phyloP scores from a whole-genome alignment of 2,797 vertebrate genomes.

The Pagetopsis macropterus region DNA sequence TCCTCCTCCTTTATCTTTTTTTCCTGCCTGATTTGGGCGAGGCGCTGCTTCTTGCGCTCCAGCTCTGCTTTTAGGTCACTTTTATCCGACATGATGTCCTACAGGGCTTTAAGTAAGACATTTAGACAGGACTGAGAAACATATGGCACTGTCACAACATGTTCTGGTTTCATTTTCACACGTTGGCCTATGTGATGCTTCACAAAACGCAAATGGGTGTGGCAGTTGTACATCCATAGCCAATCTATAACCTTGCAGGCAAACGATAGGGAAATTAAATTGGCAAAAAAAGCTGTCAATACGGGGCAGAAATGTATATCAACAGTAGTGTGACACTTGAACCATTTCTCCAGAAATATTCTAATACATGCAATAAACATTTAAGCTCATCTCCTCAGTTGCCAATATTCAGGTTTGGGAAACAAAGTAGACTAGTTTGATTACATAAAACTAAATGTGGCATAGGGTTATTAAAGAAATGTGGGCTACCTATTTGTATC shows the following conservation, averaged over 20 bases:
- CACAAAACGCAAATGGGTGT: conserved; percentile 34
- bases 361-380: not conserved
- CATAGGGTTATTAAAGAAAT: not conserved
- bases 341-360: conserved; percentile 1
- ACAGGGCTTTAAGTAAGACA: conserved; percentile 29
- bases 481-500: conserved; percentile 14
- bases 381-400: not conserved
- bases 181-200: not conserved
- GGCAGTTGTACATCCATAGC: conserved; percentile 6
- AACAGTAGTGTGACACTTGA: not conserved
- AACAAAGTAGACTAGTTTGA: not conserved
- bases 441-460: not conserved
- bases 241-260: not conserved
- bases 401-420: not conserved
- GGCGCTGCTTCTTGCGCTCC: conserved; percentile 97
- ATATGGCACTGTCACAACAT: not conserved
- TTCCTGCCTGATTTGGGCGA: conserved; percentile 98
- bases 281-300: not conserved
- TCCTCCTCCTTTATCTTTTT: conserved; percentile 99
- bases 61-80: conserved; percentile 98
- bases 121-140: conserved; percentile 29
- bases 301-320: not conserved
- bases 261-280: conserved; percentile 1
- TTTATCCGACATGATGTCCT: conserved; percentile 95
- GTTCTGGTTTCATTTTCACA: conserved; percentile 9